Conservation (phyloP, 1,140 invertebrate genomes). For the Aleiodes sp. region DNA sequence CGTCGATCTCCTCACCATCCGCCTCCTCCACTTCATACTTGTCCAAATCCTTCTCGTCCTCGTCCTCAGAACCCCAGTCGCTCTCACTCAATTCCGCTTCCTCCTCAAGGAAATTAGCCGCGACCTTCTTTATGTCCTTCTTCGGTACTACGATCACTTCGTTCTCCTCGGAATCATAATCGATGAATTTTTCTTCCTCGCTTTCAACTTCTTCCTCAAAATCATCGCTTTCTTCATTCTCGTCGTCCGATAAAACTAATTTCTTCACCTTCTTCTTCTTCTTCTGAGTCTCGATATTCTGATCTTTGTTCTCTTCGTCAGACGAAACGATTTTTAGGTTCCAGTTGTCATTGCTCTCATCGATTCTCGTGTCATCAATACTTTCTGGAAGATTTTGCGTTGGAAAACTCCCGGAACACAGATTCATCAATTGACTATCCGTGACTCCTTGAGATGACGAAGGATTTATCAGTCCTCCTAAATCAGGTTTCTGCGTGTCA, state of each 20-base stretch:
- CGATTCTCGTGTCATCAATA: constrained; percentile 45
- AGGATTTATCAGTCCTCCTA: constrained; percentile 19
- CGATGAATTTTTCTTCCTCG: constrained; percentile 64
- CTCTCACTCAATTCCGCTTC: constrained; percentile 89
- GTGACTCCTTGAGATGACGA: constrained; percentile 27
- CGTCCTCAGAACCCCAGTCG: constrained; percentile 81
- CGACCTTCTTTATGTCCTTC: constrained; percentile 65
- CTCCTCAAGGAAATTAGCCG: constrained; percentile 79
- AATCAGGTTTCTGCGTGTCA: constrained; percentile 51
- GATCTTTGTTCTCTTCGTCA: constrained; percentile 63
- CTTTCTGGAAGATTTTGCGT: constrained; percentile 39
- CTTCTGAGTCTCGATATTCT: constrained; percentile 30
- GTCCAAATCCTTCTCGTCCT: constrained; percentile 79
- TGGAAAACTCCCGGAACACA: constrained; percentile 50
- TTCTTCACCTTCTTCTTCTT: constrained; percentile 54
- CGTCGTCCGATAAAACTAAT: constrained; percentile 53
- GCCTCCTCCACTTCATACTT: constrained; percentile 79
- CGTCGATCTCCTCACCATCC: constrained; percentile 80
- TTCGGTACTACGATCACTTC: constrained; percentile 68
- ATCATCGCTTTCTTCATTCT: constrained; percentile 45
- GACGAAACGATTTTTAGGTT: constrained; percentile 34
- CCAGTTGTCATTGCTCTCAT: background rate
- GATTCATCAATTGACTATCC: constrained; percentile 48
- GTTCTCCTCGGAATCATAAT: constrained; percentile 83
- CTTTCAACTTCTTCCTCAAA: constrained; percentile 39